Evolutionary conservation across 2,888 invertebrate species (phyloP).

Genomic region (Agonopterix alstromeriana): DNA sequence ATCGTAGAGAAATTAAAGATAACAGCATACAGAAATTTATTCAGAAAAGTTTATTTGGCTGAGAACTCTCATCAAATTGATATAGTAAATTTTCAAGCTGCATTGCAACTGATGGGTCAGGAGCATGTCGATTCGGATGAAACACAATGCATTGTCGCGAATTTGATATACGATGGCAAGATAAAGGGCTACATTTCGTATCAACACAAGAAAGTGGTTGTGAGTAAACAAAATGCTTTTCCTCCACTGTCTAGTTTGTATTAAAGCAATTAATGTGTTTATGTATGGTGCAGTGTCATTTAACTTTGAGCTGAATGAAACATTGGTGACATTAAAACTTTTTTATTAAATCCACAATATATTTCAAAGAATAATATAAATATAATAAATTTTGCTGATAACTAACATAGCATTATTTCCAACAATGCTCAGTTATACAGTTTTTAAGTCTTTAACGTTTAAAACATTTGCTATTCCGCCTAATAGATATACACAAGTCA

Average conservation of each 20-base stretch:
- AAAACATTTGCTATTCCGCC: slow-evolving; percentile 35
- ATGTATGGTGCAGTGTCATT: no score
- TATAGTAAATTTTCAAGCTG: slow-evolving; percentile 88
- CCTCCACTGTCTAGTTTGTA: slow-evolving; percentile 84
- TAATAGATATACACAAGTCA: slow-evolving; percentile 21
- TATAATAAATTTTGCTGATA: slow-evolving; percentile 66
- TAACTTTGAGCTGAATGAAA: slow-evolving; percentile 34
- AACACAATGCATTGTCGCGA: slow-evolving; percentile 96
- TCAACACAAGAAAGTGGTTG: slow-evolving; percentile 97
- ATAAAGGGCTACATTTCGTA: slow-evolving; percentile 99
- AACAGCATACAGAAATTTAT: slow-evolving; percentile 96
- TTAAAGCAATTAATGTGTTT: slow-evolving; percentile 9
- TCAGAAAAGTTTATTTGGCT: slow-evolving; percentile 90
- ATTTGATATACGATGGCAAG: slow-evolving; percentile 96
- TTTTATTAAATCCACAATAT: slow-evolving; percentile 75
- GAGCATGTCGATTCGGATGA: slow-evolving; percentile 95
- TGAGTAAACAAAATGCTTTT: slow-evolving; percentile 98
- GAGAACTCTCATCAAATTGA: slow-evolving; percentile 92
- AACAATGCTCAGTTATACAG: slow-evolving; percentile 43
- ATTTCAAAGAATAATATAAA: slow-evolving; percentile 75
- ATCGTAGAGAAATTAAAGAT: slow-evolving; percentile 97
- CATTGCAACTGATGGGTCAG: slow-evolving; percentile 87
- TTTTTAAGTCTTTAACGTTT: slow-evolving; percentile 37
- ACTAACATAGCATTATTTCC: slow-evolving; percentile 52
- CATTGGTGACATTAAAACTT: slow-evolving; percentile 53